phyloP scores from a whole-genome alignment of 1,140 invertebrate genomes.

The Eupeodes corollae region DNA sequence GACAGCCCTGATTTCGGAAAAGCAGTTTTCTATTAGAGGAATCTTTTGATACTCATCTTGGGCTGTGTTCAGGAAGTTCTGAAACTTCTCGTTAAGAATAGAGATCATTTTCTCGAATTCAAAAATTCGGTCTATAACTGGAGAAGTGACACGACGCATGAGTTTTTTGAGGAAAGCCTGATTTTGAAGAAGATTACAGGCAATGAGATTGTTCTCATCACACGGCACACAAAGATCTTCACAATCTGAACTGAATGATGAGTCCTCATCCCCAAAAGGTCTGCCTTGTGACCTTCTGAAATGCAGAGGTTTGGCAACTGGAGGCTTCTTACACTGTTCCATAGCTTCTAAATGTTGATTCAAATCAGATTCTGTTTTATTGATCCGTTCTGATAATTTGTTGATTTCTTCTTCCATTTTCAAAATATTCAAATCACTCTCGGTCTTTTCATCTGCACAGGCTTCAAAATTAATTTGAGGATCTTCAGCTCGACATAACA shows the following conservation, averaged over 20 bases:
- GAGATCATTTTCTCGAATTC: constrained; percentile 10
- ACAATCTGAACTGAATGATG: constrained; percentile 7
- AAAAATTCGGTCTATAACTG: constrained; percentile 18
- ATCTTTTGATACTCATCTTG: constrained; percentile 17
- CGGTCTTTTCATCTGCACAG: too few relatives aligned
- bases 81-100: constrained; percentile 15
- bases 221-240: constrained; percentile 28
- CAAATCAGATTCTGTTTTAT: too few relatives aligned
- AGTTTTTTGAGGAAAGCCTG: constrained; percentile 28
- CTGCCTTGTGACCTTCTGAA: too few relatives aligned
- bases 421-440: too few relatives aligned
- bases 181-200: constrained; percentile 22
- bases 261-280: too few relatives aligned
- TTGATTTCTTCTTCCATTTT: too few relatives aligned
- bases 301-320: too few relatives aligned
- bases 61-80: constrained; percentile 11
- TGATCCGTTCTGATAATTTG: too few relatives aligned
- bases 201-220: constrained; percentile 27
- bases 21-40: constrained; percentile 21
- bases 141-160: constrained; percentile 20
- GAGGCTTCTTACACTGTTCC: too few relatives aligned
- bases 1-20: constrained; percentile 23
- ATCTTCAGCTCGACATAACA: background rate
- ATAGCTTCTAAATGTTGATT: too few relatives aligned
- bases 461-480: too few relatives aligned